Evolutionary conservation across 2,888 invertebrate genomes (phyloP).

Genomic region (Trilocha varians): DNA sequence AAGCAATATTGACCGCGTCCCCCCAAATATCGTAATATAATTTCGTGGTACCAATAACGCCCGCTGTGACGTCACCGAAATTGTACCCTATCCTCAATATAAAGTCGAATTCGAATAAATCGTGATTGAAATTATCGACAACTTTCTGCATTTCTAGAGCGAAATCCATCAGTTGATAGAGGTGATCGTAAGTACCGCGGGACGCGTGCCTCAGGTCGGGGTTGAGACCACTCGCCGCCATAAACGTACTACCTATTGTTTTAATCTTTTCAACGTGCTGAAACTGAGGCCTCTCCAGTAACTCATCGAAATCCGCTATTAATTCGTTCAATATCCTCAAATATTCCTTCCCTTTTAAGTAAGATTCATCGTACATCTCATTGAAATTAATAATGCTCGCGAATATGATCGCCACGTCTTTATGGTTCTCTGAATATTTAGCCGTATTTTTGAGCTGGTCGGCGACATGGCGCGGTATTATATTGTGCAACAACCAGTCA

Average conservation of each 20-base stretch:
- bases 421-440: constrained; percentile 95
- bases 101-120: constrained; percentile 91
- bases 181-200: constrained; percentile 81
- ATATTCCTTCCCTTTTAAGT: constrained; percentile 95
- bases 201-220: constrained; percentile 81
- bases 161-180: constrained; percentile 94
- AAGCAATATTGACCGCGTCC: constrained; percentile 97
- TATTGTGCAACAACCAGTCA: constrained; percentile 96
- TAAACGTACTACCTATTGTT: constrained; percentile 96
- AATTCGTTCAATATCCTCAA: constrained; percentile 95
- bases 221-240: constrained; percentile 97
- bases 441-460: constrained; percentile 94
- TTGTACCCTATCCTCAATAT: constrained; percentile 91
- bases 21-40: constrained; percentile 99
- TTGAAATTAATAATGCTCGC: constrained; percentile 98
- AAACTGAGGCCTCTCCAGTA: constrained; percentile 86
- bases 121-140: constrained; percentile 89
- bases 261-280: constrained; percentile 97
- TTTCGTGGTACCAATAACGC: constrained; percentile 96
- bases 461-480: constrained; percentile 95
- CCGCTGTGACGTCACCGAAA: constrained; percentile 96
- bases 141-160: constrained; percentile 92
- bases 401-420: constrained; percentile 93
- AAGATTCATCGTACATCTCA: constrained; percentile 98
- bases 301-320: constrained; percentile 96